phyloP scores from a whole-genome alignment of 2,888 invertebrate genomes.

The Aspidiotus destructor region DNA sequence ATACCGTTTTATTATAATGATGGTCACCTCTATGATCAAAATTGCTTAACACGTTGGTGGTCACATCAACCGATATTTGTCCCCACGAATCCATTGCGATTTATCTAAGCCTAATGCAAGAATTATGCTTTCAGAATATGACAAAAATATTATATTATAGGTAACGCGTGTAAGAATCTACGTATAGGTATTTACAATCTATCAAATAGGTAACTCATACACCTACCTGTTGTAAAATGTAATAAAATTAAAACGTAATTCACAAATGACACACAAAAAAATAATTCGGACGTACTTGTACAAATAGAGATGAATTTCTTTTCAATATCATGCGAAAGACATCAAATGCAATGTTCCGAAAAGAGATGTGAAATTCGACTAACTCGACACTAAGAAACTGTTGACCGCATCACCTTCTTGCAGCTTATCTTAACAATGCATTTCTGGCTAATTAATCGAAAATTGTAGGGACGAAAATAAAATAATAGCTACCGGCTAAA shows the following conservation, averaged over 20 bases:
- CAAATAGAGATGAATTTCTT: neutral
- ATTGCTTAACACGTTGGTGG: slow-evolving; percentile 44
- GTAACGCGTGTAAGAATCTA: neutral
- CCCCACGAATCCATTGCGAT: slow-evolving; percentile 61
- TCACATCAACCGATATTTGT: slow-evolving; percentile 55
- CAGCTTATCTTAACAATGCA: too few relatives aligned
- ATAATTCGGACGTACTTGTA: slow-evolving; percentile 5
- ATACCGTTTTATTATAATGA: slow-evolving; percentile 40
- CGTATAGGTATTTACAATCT: neutral
- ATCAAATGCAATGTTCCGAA: too few relatives aligned
- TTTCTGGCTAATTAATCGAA: slow-evolving; percentile 16
- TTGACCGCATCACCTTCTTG: neutral
- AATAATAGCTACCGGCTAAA: slow-evolving; percentile 8
- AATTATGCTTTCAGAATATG: neutral
- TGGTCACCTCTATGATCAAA: slow-evolving; percentile 56
- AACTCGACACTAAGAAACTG: neutral
- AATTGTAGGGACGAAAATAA: slow-evolving; percentile 24
- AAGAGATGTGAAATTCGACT: neutral
- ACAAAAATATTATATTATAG: neutral
- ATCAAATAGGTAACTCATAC: neutral
- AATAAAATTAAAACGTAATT: too few relatives aligned
- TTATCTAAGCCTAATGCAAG: slow-evolving; percentile 1
- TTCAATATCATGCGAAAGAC: slow-evolving; percentile 9
- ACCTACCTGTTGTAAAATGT: too few relatives aligned
- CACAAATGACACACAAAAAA: too few relatives aligned